These are phyloP conservation scores for Bombus superbus DNA, from an alignment of 1,140 invertebrate species.

Conservation along the genomic window DNA sequence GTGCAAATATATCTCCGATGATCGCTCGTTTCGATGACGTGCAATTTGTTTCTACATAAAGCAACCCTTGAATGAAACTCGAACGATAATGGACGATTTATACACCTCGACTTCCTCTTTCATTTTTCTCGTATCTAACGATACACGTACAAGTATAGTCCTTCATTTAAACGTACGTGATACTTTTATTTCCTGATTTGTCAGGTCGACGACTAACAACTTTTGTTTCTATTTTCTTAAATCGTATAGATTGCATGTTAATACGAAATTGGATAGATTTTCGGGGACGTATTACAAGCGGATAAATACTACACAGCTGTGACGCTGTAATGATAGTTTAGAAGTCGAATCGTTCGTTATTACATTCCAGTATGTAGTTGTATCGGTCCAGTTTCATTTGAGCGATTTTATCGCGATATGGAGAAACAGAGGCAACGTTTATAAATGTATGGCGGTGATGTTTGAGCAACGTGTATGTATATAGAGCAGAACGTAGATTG, in stretches of 20 bases:
- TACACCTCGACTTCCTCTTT: background rate
- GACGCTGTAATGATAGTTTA: too few relatives aligned
- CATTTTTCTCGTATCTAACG: too few relatives aligned
- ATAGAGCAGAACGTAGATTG: background rate
- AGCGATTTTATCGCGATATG: constrained; percentile 16
- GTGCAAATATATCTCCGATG: constrained; percentile 1
- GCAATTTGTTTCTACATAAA: constrained; percentile 25
- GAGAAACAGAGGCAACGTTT: background rate
- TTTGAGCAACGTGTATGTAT: background rate
- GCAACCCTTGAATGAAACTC: constrained; percentile 9
- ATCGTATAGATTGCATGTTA: background rate
- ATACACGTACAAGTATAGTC: background rate
- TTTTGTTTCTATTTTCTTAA: background rate
- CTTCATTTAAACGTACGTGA: background rate
- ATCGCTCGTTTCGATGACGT: background rate
- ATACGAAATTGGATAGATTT: background rate
- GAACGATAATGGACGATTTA: background rate
- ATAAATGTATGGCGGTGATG: background rate
- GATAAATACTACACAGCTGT: background rate
- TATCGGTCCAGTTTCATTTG: constrained; percentile 34
- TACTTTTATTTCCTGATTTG: background rate
- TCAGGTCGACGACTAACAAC: background rate
- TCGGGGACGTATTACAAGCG: background rate
- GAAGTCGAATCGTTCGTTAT: background rate
- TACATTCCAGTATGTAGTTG: background rate